These are phyloP conservation scores for Drosophila repletoides DNA, from an alignment of 1,140 invertebrate genomes.

Conservation along the genomic window DNA sequence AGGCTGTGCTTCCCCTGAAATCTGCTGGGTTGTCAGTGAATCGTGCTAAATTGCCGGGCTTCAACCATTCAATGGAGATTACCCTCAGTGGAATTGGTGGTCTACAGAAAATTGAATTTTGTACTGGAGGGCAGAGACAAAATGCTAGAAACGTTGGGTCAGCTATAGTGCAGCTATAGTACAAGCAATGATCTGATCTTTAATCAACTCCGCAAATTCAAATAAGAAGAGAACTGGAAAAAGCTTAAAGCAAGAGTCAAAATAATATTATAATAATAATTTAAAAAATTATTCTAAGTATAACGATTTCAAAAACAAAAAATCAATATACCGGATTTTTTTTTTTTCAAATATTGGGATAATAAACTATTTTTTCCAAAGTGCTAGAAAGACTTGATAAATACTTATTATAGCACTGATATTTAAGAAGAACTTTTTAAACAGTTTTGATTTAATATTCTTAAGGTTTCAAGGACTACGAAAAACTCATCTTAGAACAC, in stretches of 20 bases:
- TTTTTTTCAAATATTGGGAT: too few species aligned
- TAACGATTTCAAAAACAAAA: too few species aligned
- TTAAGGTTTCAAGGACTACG: too few species aligned
- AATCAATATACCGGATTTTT: too few species aligned
- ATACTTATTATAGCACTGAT: too few species aligned
- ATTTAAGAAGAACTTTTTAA: too few species aligned
- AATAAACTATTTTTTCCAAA: too few species aligned
- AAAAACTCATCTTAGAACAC: too few species aligned
- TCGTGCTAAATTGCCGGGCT: conserved; percentile 24
- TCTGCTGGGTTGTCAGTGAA: conserved; percentile 34
- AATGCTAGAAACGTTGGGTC: conserved; percentile 18
- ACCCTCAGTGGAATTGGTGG: conserved; percentile 36
- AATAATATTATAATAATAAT: too few species aligned
- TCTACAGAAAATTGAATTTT: conserved; percentile 40
- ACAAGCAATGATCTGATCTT: conserved; percentile 65
- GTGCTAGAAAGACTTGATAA: too few species aligned
- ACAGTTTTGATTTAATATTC: too few species aligned
- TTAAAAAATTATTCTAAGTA: too few species aligned
- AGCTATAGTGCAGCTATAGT: conserved; percentile 39
- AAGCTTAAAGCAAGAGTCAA: neutral
- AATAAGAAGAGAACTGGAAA: neutral
- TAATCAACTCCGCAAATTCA: conserved; percentile 55
- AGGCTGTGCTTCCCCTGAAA: conserved; percentile 45
- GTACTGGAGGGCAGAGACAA: conserved; percentile 16
- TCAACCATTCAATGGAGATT: conserved; percentile 63